Conservation (phyloP, 1,140 invertebrate genomes). For the Solen grandis region DNA sequence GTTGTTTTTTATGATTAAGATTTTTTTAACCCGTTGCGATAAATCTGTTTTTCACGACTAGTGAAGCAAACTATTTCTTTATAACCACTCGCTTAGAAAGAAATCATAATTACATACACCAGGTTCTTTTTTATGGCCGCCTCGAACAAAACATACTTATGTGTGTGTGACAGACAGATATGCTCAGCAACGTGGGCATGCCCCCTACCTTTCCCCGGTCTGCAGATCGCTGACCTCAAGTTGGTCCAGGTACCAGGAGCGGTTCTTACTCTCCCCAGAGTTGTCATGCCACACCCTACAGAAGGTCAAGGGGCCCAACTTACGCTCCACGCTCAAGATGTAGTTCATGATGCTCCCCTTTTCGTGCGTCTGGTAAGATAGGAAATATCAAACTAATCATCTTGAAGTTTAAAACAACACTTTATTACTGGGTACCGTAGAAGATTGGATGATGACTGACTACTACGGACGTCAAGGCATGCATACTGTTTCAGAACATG, state of each 20-base stretch:
- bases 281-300: constrained; percentile 81
- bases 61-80: no score
- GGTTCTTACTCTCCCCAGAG: constrained; percentile 74
- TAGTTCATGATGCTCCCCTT: constrained; percentile 79
- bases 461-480: background rate
- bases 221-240: constrained; percentile 79
- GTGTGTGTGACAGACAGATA: no score
- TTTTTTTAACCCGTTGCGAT: no score
- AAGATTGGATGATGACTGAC: background rate
- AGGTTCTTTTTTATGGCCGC: no score
- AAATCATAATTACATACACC: no score
- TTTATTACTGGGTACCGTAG: background rate
- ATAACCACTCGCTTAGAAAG: no score
- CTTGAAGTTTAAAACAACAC: background rate
- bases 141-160: no score
- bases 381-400: background rate
- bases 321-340: constrained; percentile 76
- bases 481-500: no score
- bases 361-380: constrained; percentile 65
- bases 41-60: no score
- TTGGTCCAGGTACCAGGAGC: constrained; percentile 80
- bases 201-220: constrained; percentile 80
- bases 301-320: constrained; percentile 77
- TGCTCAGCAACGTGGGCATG: no score
- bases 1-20: no score